phyloP scores from a whole-genome alignment of 2,113 vertebrate genomes.

The Prolemur simus region DNA sequence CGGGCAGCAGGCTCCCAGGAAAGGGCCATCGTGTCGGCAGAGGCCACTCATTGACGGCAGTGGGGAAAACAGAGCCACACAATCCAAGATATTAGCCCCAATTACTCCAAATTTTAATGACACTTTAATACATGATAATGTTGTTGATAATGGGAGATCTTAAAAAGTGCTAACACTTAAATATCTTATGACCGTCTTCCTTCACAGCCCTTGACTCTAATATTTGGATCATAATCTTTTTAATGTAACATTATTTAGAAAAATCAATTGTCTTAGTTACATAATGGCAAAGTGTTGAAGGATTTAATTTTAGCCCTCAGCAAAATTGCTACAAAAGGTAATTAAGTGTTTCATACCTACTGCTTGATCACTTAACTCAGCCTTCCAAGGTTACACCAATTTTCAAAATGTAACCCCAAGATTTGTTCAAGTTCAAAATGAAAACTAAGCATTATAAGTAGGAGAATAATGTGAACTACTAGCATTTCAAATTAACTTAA shows the following conservation, averaged over 20 bases:
- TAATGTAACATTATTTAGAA: slow-evolving; percentile 88
- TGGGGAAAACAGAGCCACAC: slow-evolving; percentile 82
- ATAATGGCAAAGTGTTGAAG: slow-evolving; percentile 85
- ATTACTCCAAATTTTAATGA: slow-evolving; percentile 87
- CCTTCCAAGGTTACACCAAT: slow-evolving; percentile 85
- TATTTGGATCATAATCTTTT: slow-evolving; percentile 87
- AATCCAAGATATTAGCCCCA: slow-evolving; percentile 86
- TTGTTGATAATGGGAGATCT: slow-evolving; percentile 84
- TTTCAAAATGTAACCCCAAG: slow-evolving; percentile 78
- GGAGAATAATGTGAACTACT: slow-evolving; percentile 9
- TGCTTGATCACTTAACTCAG: slow-evolving; percentile 80
- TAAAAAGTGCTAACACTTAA: slow-evolving; percentile 82
- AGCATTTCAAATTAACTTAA: slow-evolving; percentile 40
- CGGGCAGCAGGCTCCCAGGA: slow-evolving; percentile 86
- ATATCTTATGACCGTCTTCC: slow-evolving; percentile 84
- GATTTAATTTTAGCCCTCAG: slow-evolving; percentile 87
- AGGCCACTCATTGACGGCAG: slow-evolving; percentile 82
- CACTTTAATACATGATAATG: slow-evolving; percentile 84
- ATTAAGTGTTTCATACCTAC: slow-evolving; percentile 86
- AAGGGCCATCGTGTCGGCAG: slow-evolving; percentile 80
- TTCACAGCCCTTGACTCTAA: slow-evolving; percentile 86
- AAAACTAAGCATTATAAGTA: slow-evolving; percentile 65
- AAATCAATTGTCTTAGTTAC: slow-evolving; percentile 89
- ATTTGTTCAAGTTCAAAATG: slow-evolving; percentile 80
- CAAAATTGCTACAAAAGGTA: slow-evolving; percentile 85